A percentile compares a stretch with the other conserved stretches of the same genome.
Conservation (phyloP, 2,888 invertebrate genomes). For the Acleris holmiana region DNA sequence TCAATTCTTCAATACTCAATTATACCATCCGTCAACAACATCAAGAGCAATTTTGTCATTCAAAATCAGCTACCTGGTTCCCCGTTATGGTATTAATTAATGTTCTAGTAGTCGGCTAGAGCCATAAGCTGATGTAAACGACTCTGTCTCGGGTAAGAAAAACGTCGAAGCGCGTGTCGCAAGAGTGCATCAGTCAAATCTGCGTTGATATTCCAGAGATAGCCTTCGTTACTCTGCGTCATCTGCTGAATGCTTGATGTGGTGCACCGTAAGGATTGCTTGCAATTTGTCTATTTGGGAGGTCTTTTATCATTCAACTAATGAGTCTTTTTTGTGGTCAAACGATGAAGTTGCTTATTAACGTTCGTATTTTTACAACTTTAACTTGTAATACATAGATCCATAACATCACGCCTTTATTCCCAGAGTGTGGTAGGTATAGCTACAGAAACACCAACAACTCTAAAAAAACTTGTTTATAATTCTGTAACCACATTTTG, state of each 20-base stretch:
- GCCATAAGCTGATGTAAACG: constrained; percentile 71
- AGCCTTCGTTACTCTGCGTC: constrained; percentile 67
- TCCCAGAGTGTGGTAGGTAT: no score
- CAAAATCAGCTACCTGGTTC: constrained; percentile 63
- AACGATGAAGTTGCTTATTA: no score
- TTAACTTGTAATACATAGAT: no score
- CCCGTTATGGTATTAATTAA: constrained; percentile 74
- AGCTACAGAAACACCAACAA: no score
- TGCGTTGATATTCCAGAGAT: constrained; percentile 71
- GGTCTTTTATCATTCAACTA: neutral
- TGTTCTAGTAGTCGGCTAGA: constrained; percentile 53
- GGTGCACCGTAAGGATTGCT: neutral
- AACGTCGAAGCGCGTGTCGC: constrained; percentile 69
- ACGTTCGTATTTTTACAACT: no score
- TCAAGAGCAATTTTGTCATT: constrained; percentile 65
- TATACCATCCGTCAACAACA: constrained; percentile 66
- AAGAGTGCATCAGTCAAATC: constrained; percentile 79
- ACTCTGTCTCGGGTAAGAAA: constrained; percentile 62
- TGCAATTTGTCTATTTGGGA: constrained; percentile 1
- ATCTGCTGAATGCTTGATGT: constrained; percentile 50
- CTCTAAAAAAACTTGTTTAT: no score
- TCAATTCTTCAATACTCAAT: constrained; percentile 70
- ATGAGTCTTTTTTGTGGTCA: no score
- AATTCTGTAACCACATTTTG: no score
- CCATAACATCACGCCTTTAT: no score